Percentiles rank a stretch among this genome's conserved stretches.
phyloP scores from a whole-genome alignment of 1,140 invertebrate genomes.

The Trichonephila inaurata region DNA sequence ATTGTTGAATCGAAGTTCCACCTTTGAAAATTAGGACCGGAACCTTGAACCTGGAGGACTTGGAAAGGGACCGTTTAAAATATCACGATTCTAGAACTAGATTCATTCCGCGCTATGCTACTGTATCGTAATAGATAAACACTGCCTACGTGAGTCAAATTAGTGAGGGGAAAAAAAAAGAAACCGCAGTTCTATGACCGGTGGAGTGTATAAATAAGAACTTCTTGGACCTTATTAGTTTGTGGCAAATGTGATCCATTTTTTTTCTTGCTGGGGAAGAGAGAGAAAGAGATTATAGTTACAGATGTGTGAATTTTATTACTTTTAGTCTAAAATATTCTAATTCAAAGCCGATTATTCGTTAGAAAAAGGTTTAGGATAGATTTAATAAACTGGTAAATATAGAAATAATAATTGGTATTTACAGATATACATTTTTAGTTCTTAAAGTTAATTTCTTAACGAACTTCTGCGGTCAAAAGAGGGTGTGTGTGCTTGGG shows the following conservation, averaged over 20 bases:
- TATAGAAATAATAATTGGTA: too few relatives aligned
- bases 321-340: too few relatives aligned
- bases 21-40: not conserved
- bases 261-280: too few relatives aligned
- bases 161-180: not conserved
- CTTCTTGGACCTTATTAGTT: not conserved
- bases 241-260: not conserved
- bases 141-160: not conserved
- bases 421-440: too few relatives aligned
- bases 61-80: constrained; percentile 17
- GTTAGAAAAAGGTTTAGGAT: too few relatives aligned
- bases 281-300: too few relatives aligned
- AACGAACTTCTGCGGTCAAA: too few relatives aligned
- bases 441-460: too few relatives aligned
- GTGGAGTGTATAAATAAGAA: not conserved
- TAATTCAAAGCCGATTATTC: too few relatives aligned
- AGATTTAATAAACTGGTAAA: too few relatives aligned
- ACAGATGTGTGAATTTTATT: too few relatives aligned
- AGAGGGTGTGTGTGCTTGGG: too few relatives aligned
- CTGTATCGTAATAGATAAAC: constrained; percentile 20
- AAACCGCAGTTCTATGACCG: not conserved
- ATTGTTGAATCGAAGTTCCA: not conserved
- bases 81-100: not conserved
- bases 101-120: not conserved
- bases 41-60: constrained; percentile 34